Evolutionary conservation across 2,797 vertebrate genomes (phyloP).

Genomic region (Synanceia verrucosa): DNA sequence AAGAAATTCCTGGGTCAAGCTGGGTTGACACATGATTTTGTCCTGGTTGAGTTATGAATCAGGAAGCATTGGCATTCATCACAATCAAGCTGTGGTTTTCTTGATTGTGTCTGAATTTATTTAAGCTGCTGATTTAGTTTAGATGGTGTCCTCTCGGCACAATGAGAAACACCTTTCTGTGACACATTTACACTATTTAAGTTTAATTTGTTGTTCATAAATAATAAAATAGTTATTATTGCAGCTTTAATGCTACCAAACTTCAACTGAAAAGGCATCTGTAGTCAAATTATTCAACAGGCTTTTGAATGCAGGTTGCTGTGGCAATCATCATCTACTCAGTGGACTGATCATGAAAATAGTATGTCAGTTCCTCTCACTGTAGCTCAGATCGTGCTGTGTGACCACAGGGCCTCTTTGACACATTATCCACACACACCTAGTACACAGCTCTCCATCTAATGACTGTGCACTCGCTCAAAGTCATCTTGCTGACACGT

Average conservation of each 20-base stretch:
- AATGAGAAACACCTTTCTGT: background rate
- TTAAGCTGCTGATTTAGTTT: background rate
- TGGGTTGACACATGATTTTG: too few species aligned
- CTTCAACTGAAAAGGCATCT: background rate
- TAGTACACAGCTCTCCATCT: conserved; percentile 40
- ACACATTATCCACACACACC: conserved; percentile 44
- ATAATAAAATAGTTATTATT: background rate
- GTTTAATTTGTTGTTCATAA: conserved; percentile 1
- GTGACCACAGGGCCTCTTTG: conserved; percentile 37
- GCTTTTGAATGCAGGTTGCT: conserved; percentile 11
- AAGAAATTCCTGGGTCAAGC: too few species aligned
- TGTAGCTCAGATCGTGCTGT: conserved; percentile 45
- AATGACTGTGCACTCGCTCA: conserved; percentile 44
- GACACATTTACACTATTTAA: conserved; percentile 3
- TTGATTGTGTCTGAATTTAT: background rate
- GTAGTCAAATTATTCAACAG: conserved; percentile 5
- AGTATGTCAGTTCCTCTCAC: conserved; percentile 28
- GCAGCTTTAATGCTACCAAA: conserved; percentile 11
- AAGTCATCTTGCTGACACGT: conserved; percentile 52
- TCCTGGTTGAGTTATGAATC: background rate
- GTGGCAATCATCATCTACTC: conserved; percentile 44
- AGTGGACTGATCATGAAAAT: conserved; percentile 58
- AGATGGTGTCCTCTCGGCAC: background rate
- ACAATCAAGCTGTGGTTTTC: background rate
- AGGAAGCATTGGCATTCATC: background rate